These are phyloP conservation scores for Chloroceryle aenea DNA, from an alignment of 2,113 vertebrate species.

Conservation along the genomic window DNA sequence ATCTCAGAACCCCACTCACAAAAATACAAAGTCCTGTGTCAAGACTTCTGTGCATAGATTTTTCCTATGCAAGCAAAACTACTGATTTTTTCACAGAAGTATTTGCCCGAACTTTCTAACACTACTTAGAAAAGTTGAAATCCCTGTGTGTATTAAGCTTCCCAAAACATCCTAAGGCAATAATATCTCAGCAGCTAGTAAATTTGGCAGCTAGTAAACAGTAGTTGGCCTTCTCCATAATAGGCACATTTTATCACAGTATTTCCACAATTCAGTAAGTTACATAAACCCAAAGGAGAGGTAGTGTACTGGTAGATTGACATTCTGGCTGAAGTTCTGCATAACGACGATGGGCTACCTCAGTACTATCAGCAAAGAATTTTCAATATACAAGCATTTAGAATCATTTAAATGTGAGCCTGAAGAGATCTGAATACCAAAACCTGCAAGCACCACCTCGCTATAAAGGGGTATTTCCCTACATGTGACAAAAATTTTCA, in stretches of 20 bases:
- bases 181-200: not conserved
- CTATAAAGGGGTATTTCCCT: not conserved
- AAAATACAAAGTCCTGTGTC: not conserved
- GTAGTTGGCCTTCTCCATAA: not conserved
- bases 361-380: not conserved
- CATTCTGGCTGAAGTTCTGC: not conserved
- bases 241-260: not conserved
- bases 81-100: not conserved
- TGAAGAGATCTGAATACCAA: not conserved
- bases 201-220: not conserved
- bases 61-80: not conserved
- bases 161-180: not conserved
- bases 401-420: not conserved
- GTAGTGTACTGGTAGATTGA: not conserved
- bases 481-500: not conserved
- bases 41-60: not conserved
- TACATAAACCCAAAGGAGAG: not conserved
- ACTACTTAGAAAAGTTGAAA: not conserved
- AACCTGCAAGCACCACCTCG: not conserved
- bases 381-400: not conserved
- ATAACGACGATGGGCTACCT: not conserved
- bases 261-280: not conserved
- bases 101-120: not conserved
- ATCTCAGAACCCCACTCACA: not conserved
- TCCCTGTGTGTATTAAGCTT: not conserved